Conservation (phyloP, 2,113 vertebrate genomes). For the Oryzias javanicus region DNA sequence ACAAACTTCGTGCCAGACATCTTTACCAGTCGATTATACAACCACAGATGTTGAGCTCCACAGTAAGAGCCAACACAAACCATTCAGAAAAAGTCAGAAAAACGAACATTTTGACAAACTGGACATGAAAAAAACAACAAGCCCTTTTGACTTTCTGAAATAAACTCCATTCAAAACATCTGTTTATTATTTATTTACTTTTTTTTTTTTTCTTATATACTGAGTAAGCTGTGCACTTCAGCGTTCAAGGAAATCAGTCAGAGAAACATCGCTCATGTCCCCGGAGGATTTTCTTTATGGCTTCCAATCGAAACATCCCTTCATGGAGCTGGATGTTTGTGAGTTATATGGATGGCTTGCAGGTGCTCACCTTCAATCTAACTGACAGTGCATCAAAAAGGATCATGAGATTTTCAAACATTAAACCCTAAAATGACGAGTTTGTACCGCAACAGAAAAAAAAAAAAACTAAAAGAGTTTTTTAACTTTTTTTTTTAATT, state of each 20-base stretch:
- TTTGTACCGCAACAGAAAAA: neutral
- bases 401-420: neutral
- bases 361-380: neutral
- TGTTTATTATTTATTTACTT: conserved; percentile 12
- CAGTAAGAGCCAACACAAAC: conserved; percentile 49
- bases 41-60: conserved; percentile 30
- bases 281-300: neutral
- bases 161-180: conserved; percentile 34
- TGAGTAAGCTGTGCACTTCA: conserved; percentile 1
- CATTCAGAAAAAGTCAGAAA: conserved; percentile 21
- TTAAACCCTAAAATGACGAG: neutral
- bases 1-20: conserved; percentile 18
- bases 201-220: conserved; percentile 9
- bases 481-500: no score
- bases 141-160: conserved; percentile 30
- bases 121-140: conserved; percentile 10
- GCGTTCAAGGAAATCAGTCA: conserved; percentile 9
- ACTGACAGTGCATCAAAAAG: neutral
- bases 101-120: conserved; percentile 17
- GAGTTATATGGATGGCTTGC: neutral
- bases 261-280: neutral
- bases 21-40: conserved; percentile 28
- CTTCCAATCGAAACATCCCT: neutral
- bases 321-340: neutral
- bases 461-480: no score